Evolutionary conservation across 2,888 invertebrate genomes (phyloP).

Genomic region (Thymelicus lineola): DNA sequence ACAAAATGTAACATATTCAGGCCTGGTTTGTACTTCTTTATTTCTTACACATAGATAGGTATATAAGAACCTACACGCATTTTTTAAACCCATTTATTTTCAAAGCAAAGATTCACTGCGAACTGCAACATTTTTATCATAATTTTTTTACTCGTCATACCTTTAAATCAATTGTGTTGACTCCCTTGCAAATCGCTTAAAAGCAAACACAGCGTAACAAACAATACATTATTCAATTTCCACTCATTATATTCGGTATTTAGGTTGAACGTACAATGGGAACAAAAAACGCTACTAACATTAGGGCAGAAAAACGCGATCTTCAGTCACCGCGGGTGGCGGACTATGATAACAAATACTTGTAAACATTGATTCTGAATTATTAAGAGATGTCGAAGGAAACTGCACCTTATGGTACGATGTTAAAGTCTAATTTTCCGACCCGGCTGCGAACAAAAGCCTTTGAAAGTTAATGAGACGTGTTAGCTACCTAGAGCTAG

Average conservation of each 20-base stretch:
- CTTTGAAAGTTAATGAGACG: slow-evolving; percentile 43
- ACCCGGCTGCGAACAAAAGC: slow-evolving; percentile 19
- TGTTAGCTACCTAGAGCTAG: slow-evolving; percentile 36
- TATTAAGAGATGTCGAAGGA: neutral
- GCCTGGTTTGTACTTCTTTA: too few relatives aligned
- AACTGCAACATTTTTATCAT: slow-evolving; percentile 1
- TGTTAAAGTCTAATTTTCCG: neutral
- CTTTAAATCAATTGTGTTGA: slow-evolving; percentile 7
- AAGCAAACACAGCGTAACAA: slow-evolving; percentile 16
- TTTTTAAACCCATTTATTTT: too few relatives aligned
- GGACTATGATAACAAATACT: slow-evolving; percentile 42
- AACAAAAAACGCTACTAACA: slow-evolving; percentile 56
- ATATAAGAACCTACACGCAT: too few relatives aligned
- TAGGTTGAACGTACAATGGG: slow-evolving; percentile 44
- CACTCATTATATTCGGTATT: slow-evolving; percentile 57
- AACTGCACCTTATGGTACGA: neutral
- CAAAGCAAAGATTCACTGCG: too few relatives aligned
- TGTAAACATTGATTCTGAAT: slow-evolving; percentile 32
- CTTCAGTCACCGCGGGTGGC: slow-evolving; percentile 63
- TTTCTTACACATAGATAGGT: too few relatives aligned
- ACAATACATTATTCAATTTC: slow-evolving; percentile 64
- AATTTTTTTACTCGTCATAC: slow-evolving; percentile 1
- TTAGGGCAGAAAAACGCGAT: slow-evolving; percentile 45
- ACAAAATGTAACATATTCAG: too few relatives aligned
- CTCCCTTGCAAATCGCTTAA: slow-evolving; percentile 25